These are phyloP conservation scores for Ecliptopera silaceata DNA, from an alignment of 2,888 invertebrate species.

Conservation along the genomic window DNA sequence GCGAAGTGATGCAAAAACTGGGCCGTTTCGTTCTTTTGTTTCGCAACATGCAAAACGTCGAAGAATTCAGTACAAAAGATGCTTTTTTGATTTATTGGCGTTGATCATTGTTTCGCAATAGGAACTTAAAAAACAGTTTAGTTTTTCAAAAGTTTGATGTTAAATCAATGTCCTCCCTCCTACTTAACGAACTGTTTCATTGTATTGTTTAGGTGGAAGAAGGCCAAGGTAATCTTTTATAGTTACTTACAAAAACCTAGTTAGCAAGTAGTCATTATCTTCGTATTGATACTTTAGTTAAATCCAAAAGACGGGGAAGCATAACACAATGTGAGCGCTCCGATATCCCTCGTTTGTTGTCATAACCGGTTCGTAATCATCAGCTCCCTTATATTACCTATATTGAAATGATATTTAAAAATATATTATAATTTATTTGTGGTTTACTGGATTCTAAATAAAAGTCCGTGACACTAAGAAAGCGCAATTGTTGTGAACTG, in stretches of 20 bases:
- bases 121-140: constrained; percentile 56
- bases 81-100: constrained; percentile 74
- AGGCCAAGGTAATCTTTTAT: constrained; percentile 70
- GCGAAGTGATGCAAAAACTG: constrained; percentile 72
- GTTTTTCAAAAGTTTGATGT: constrained; percentile 61
- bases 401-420: constrained; percentile 45
- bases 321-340: constrained; percentile 46
- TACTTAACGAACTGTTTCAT: constrained; percentile 61
- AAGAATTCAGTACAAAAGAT: constrained; percentile 69
- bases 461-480: constrained; percentile 41
- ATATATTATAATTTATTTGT: background rate
- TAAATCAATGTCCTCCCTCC: constrained; percentile 58
- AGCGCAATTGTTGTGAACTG: constrained; percentile 60
- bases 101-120: constrained; percentile 58
- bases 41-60: constrained; percentile 64
- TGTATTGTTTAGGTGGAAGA: constrained; percentile 49
- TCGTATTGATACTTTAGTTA: constrained; percentile 54
- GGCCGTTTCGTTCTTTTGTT: constrained; percentile 70
- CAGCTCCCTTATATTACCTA: constrained; percentile 50
- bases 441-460: background rate
- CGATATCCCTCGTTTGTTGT: constrained; percentile 21
- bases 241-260: constrained; percentile 61
- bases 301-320: constrained; percentile 50
- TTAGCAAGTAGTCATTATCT: constrained; percentile 68
- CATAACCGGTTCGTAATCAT: constrained; percentile 66